Conservation (phyloP, 2,888 invertebrate genomes). For the Notocelia uddmanniana region DNA sequence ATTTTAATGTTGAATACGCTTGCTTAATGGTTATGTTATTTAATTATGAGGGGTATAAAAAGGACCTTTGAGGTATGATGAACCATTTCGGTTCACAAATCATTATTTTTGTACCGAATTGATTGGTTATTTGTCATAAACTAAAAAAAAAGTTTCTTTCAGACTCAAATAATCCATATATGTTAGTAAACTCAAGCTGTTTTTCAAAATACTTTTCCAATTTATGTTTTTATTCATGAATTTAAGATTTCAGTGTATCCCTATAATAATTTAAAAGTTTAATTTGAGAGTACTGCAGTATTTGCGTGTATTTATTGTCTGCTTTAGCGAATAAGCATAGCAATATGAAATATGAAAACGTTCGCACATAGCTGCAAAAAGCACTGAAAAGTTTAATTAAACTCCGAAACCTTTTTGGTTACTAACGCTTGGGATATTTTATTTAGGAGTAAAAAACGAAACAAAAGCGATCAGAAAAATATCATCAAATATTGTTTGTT, state of each 20-base stretch:
- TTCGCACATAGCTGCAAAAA: constrained; percentile 1
- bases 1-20: neutral
- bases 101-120: too few species aligned
- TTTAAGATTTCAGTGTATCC: neutral
- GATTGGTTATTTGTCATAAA: too few species aligned
- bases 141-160: too few species aligned
- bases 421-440: constrained; percentile 17
- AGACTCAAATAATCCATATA: too few species aligned
- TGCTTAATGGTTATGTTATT: neutral
- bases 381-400: constrained; percentile 36
- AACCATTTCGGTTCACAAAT: too few species aligned
- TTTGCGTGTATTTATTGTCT: neutral
- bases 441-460: neutral
- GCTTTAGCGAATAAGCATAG: constrained; percentile 14
- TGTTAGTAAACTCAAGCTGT: too few species aligned
- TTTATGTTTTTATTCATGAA: too few species aligned
- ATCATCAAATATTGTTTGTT: too few species aligned
- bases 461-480: neutral
- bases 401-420: constrained; percentile 17
- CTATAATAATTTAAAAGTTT: neutral
- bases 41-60: neutral
- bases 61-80: too few species aligned
- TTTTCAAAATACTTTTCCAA: neutral
- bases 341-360: constrained; percentile 17
- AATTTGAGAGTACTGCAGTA: neutral